phyloP scores from a whole-genome alignment of 2,888 invertebrate species.

The Apocheima hispidaria region DNA sequence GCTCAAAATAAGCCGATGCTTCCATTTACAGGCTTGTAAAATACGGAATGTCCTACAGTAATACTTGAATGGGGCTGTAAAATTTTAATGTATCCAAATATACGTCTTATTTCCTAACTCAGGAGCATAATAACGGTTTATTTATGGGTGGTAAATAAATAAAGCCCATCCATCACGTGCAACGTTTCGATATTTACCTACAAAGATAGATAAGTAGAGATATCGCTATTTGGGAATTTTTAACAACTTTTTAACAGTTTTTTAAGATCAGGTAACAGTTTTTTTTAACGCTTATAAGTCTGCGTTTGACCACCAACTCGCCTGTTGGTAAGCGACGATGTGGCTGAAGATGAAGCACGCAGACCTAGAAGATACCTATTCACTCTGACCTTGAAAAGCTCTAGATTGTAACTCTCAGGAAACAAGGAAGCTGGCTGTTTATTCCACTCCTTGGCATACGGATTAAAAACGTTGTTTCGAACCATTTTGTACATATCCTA shows the following conservation, averaged over 20 bases:
- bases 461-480: too few species aligned
- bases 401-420: too few species aligned
- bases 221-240: background rate
- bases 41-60: conserved; percentile 27
- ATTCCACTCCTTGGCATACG: too few species aligned
- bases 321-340: too few species aligned
- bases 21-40: conserved; percentile 30
- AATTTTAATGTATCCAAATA: conserved; percentile 32
- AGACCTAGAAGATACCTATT: too few species aligned
- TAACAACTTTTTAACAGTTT: background rate
- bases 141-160: conserved; percentile 26
- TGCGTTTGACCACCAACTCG: too few species aligned
- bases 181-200: background rate
- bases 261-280: too few species aligned
- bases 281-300: too few species aligned
- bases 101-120: conserved; percentile 27
- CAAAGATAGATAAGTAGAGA: background rate
- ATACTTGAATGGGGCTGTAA: conserved; percentile 28
- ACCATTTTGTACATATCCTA: too few species aligned
- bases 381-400: too few species aligned
- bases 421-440: too few species aligned
- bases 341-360: too few species aligned
- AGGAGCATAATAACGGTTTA: conserved; percentile 22
- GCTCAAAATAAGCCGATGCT: conserved; percentile 24
- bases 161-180: conserved; percentile 11